Conservation (phyloP, 1,140 invertebrate species). For the Odontomachus brunneus region DNA sequence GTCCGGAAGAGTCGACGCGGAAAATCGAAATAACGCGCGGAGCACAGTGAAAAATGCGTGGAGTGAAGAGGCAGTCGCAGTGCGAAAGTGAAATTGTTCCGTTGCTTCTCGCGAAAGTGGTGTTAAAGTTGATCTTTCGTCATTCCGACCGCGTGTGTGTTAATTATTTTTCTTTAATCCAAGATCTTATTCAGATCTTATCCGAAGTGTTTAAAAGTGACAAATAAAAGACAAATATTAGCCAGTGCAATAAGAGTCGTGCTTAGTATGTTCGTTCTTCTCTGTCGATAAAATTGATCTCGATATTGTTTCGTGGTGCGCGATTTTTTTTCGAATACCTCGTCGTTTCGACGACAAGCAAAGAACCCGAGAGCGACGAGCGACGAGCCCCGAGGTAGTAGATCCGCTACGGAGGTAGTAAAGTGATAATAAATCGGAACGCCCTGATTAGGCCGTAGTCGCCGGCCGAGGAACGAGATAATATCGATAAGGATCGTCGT, state of each 20-base stretch:
- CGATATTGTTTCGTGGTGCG: too few relatives aligned
- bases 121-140: neutral
- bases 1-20: neutral
- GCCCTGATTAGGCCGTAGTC: neutral
- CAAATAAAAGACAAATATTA: too few relatives aligned
- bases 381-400: too few relatives aligned
- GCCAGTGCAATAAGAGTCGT: too few relatives aligned
- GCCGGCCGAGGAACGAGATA: constrained; percentile 16
- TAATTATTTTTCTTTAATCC: neutral
- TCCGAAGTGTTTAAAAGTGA: too few relatives aligned
- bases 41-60: neutral
- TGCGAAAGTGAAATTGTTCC: constrained; percentile 17
- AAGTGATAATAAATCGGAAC: constrained; percentile 19
- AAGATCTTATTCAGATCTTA: neutral
- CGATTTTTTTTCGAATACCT: too few relatives aligned
- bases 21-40: neutral
- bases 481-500: constrained; percentile 24
- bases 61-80: neutral
- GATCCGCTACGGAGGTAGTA: neutral
- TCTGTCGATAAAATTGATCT: too few relatives aligned
- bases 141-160: neutral
- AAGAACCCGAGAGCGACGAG: neutral
- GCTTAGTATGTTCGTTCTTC: too few relatives aligned
- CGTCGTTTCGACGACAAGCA: too few relatives aligned
- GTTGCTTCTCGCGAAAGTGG: constrained; percentile 1